Conservation (phyloP, 2,888 invertebrate genomes). For the Chloroclysta siterata region DNA sequence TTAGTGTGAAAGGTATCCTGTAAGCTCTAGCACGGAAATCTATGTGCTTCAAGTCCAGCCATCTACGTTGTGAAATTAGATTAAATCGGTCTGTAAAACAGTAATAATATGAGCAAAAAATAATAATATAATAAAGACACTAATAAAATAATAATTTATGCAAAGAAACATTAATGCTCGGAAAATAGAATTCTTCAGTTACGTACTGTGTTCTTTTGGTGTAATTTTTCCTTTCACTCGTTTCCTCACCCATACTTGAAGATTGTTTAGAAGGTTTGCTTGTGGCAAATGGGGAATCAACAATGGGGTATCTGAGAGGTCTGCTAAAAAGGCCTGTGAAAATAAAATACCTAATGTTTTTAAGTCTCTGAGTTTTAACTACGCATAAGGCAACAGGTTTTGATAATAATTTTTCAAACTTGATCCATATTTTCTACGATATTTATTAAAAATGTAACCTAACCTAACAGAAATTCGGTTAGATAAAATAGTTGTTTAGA, state of each 20-base stretch:
- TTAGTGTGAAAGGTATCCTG: slow-evolving; percentile 66
- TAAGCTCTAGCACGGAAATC: slow-evolving; percentile 68
- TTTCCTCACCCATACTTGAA: slow-evolving; percentile 70
- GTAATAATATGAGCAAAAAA: slow-evolving; percentile 47
- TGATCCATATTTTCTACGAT: no score
- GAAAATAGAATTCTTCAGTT: neutral
- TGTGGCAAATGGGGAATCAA: slow-evolving; percentile 75
- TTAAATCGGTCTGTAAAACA: slow-evolving; percentile 89
- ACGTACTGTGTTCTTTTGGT: slow-evolving; percentile 60
- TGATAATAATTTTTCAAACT: no score
- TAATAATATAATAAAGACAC: neutral
- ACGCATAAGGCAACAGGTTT: no score
- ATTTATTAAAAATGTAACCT: no score
- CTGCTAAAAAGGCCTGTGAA: slow-evolving; percentile 71
- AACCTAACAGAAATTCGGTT: neutral
- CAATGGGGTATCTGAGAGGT: slow-evolving; percentile 65
- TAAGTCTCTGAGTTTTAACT: no score
- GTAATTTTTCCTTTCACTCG: slow-evolving; percentile 64
- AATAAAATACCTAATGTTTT: neutral
- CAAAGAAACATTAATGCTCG: neutral
- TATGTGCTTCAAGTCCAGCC: slow-evolving; percentile 75
- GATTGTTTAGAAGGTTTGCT: slow-evolving; percentile 65
- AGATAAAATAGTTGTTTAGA: neutral
- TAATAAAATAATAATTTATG: no score
- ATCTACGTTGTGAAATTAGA: slow-evolving; percentile 93